Evolutionary conservation across 2,888 invertebrate genomes (phyloP).

Genomic region (Deroplatys truncata): DNA sequence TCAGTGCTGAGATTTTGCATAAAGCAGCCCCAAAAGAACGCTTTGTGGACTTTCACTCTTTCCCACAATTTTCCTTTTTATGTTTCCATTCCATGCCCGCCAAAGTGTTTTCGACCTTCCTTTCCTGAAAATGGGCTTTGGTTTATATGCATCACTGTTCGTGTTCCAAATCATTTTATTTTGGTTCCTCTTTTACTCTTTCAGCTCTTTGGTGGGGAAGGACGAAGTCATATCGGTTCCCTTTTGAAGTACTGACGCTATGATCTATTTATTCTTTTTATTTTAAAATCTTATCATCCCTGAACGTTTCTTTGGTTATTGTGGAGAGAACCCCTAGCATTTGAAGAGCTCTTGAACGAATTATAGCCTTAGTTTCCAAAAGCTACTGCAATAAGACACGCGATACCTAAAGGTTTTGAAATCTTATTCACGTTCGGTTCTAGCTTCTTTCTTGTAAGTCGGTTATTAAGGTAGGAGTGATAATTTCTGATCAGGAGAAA

Average conservation of each 20-base stretch:
- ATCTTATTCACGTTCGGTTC: too few relatives aligned
- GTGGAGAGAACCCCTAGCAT: background rate
- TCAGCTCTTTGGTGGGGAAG: background rate
- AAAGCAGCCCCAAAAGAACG: background rate
- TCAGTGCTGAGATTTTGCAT: background rate
- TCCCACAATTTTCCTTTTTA: background rate
- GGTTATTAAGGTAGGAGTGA: too few relatives aligned
- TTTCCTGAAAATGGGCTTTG: background rate
- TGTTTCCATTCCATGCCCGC: background rate
- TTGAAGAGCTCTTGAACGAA: background rate
- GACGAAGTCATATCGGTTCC: background rate
- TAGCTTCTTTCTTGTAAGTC: too few relatives aligned
- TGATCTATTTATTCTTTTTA: background rate
- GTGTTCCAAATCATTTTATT: background rate
- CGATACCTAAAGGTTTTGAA: too few relatives aligned
- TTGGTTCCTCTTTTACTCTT: background rate
- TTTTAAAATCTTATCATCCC: background rate
- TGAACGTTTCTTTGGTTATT: background rate
- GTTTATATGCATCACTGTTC: background rate
- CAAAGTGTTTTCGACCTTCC: background rate
- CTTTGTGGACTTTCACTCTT: background rate
- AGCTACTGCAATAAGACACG: background rate
- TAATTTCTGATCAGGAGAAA: too few relatives aligned
- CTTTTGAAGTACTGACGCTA: background rate
- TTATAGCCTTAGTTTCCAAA: background rate